Evolutionary conservation across 2,888 invertebrate genomes (phyloP), one percentile per base, ranked within the genome.

Genomic region (Tetanocera ferruginea): DNA sequence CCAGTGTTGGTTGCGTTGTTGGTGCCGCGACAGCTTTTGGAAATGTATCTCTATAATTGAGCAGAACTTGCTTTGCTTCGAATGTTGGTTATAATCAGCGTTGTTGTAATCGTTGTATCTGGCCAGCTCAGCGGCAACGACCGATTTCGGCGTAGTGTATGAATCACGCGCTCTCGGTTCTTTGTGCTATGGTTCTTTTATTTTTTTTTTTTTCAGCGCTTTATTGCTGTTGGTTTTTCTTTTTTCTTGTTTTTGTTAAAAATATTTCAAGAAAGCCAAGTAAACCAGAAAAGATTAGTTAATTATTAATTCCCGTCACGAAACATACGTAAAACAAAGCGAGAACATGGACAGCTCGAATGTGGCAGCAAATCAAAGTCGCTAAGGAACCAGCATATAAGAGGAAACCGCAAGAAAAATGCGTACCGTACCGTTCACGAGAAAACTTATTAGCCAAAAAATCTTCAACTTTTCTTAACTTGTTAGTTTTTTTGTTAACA

Each of bases 101-200:
- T 25, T 60, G 25, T 14, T 60, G 14, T 23, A 25, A 60, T 60
- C 25, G 25, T 23, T 11, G 28, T 60, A 28, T 28, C 0, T 6
- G 23, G 49, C 25, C 67, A 69, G 9, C n/a, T 51, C 55, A 31
- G 11, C 34, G 49, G 25, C 37, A 49, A 43, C 43, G 34, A 43
- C 14, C 8, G 49, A 8, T n/a, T 72, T 72, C 19, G 25, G 62
- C 11, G 60, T 34, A 49, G 60, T 49, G 77, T 73, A 77, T 80
- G 79, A 80, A 66, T 80, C 80, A 80, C 60, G 66, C 37, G 78
- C 62, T 74, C 19, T 76, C 66, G 49, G 57, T 73, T 37, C 71
- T 31, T 49, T 64, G 73, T 76, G 55, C 49, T 62, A n/a, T 69
- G 55, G 19, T 62, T 51, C n/a, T 74, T 76, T 49, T 17, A 57